A percentile compares a stretch with the other conserved stretches of the same genome.
phyloP scores from a whole-genome alignment of 2,888 invertebrate genomes.

The Luperina testacea region DNA sequence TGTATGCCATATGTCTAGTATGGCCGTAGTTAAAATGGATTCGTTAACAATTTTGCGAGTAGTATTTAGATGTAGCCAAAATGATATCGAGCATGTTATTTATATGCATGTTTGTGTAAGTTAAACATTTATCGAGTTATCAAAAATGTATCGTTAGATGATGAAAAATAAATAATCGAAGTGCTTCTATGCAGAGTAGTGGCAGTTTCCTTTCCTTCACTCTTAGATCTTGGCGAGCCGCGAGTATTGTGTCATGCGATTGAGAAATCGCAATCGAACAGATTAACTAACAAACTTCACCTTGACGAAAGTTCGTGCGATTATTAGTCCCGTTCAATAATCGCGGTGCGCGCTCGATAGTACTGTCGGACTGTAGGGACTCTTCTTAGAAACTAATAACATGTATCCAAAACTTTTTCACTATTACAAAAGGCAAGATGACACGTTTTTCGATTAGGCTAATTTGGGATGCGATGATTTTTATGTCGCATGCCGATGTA shows the following conservation, averaged over 20 bases:
- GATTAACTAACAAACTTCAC: background rate
- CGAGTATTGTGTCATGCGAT: slow-evolving; percentile 34
- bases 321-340: slow-evolving; percentile 27
- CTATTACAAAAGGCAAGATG: slow-evolving; percentile 80
- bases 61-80: slow-evolving; percentile 86
- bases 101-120: slow-evolving; percentile 85
- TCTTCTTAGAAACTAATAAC: slow-evolving; percentile 83
- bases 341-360: slow-evolving; percentile 41
- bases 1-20: slow-evolving; percentile 78
- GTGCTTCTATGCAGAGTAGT: slow-evolving; percentile 83
- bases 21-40: slow-evolving; percentile 84
- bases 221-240: slow-evolving; percentile 50
- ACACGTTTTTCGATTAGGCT: slow-evolving; percentile 77
- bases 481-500: slow-evolving; percentile 76
- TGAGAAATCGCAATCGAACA: slow-evolving; percentile 13
- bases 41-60: slow-evolving; percentile 86
- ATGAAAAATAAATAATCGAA: slow-evolving; percentile 77
- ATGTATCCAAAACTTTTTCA: slow-evolving; percentile 85
- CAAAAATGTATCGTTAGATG: slow-evolving; percentile 86
- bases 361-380: slow-evolving; percentile 66
- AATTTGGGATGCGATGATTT: slow-evolving; percentile 79
- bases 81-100: slow-evolving; percentile 82
- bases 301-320: slow-evolving; percentile 32
- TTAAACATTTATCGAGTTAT: slow-evolving; percentile 85
- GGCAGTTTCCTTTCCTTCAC: slow-evolving; percentile 74